Evolutionary conservation across 2,113 vertebrate species (phyloP).

Genomic region (Gymnobelideus leadbeateri): DNA sequence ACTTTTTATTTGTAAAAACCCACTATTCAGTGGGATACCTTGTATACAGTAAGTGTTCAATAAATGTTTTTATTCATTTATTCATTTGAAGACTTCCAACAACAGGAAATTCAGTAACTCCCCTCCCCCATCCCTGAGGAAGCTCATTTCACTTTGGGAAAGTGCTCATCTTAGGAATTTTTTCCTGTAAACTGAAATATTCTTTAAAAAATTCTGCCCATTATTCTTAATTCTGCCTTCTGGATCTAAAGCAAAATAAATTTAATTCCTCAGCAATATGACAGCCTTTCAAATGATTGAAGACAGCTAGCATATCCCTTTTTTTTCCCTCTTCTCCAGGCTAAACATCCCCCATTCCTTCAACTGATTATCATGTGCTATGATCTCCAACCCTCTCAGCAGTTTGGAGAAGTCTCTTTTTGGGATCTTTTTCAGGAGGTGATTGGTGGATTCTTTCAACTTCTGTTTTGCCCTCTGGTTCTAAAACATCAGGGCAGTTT

Average conservation of each 20-base stretch:
- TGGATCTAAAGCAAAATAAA: not conserved
- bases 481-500: too few relatives aligned
- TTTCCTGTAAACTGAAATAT: not conserved
- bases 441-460: too few relatives aligned
- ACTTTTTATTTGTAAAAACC: not conserved
- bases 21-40: not conserved
- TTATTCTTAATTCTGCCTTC: not conserved
- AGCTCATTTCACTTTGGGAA: not conserved
- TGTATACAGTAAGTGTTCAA: not conserved
- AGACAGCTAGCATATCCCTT: not conserved
- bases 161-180: not conserved
- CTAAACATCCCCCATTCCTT: not conserved
- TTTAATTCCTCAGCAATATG: not conserved
- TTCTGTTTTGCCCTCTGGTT: too few relatives aligned
- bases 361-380: not conserved
- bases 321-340: not conserved
- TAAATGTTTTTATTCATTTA: not conserved
- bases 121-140: not conserved
- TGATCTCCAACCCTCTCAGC: not conserved
- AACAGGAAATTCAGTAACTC: not conserved
- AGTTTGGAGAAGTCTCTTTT: not conserved
- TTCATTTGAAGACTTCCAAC: not conserved
- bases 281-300: not conserved
- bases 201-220: not conserved
- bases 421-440: too few relatives aligned